Percentiles rank a stretch among this genome's conserved stretches.
These are phyloP conservation scores for Neelides sp. DNA, from an alignment of 1,140 invertebrate genomes.

Conservation along the genomic window DNA sequence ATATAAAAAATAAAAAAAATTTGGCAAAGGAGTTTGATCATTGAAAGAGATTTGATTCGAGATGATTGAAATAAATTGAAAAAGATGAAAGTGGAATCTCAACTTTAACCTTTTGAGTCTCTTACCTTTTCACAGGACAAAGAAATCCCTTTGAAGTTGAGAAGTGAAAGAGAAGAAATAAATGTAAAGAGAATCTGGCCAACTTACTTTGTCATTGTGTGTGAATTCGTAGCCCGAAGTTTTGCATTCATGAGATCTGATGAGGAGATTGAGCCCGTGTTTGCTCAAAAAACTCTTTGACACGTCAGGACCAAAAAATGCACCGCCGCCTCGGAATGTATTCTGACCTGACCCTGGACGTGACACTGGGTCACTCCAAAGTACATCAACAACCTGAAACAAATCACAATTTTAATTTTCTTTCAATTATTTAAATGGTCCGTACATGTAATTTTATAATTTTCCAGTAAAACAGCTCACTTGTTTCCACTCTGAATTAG, in stretches of 20 bases:
- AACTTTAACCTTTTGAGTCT: too few relatives aligned
- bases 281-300: conserved; percentile 60
- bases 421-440: not conserved
- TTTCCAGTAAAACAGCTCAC: conserved; percentile 37
- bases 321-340: conserved; percentile 70
- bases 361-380: conserved; percentile 80
- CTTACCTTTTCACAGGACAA: too few relatives aligned
- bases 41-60: too few relatives aligned
- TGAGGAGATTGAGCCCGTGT: conserved; percentile 59
- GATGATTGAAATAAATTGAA: too few relatives aligned
- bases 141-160: too few relatives aligned
- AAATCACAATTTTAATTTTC: not conserved
- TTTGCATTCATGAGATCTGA: conserved; percentile 86
- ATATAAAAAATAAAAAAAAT: too few relatives aligned
- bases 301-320: conserved; percentile 80
- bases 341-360: conserved; percentile 62
- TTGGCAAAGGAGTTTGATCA: too few relatives aligned
- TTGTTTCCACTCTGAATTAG: conserved; percentile 54
- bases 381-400: conserved; percentile 66
- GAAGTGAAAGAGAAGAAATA: not conserved
- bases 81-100: too few relatives aligned
- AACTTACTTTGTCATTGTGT: conserved; percentile 60
- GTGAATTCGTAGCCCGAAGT: conserved; percentile 73
- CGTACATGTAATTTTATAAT: not conserved
- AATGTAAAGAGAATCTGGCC: conserved; percentile 3